phyloP scores from a whole-genome alignment of 2,797 vertebrate genomes.

The Mormyrus hasselquistii region DNA sequence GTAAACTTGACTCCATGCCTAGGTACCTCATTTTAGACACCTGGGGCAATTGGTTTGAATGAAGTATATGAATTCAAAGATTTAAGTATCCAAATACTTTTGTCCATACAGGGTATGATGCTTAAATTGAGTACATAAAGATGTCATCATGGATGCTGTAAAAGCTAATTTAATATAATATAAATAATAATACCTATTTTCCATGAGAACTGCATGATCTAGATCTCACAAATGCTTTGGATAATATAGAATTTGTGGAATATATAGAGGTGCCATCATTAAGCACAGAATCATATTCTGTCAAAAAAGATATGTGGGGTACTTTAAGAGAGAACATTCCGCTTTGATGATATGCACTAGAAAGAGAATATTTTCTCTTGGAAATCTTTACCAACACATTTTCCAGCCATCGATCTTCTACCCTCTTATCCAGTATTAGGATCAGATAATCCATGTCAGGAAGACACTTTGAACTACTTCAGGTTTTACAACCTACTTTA shows the following conservation, averaged over 20 bases:
- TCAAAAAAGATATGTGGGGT: background rate
- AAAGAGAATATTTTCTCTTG: background rate
- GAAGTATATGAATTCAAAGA: background rate
- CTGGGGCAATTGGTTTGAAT: background rate
- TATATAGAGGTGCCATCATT: background rate
- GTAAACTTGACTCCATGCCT: background rate
- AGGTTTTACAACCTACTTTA: background rate
- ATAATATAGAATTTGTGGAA: background rate
- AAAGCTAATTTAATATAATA: background rate
- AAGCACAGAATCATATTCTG: background rate
- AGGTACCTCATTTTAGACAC: background rate
- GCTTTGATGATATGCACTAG: background rate
- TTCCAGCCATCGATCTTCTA: background rate
- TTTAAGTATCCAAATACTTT: background rate
- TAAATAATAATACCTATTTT: background rate
- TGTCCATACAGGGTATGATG: background rate
- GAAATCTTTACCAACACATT: background rate
- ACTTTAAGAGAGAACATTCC: background rate
- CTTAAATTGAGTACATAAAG: background rate
- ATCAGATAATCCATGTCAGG: background rate
- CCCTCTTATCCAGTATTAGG: background rate
- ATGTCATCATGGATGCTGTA: background rate
- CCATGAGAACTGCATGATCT: background rate
- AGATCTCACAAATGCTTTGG: background rate
- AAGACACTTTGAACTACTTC: background rate